Conservation (phyloP, 2,797 vertebrate species). For the Cyclopterus lumpus region DNA sequence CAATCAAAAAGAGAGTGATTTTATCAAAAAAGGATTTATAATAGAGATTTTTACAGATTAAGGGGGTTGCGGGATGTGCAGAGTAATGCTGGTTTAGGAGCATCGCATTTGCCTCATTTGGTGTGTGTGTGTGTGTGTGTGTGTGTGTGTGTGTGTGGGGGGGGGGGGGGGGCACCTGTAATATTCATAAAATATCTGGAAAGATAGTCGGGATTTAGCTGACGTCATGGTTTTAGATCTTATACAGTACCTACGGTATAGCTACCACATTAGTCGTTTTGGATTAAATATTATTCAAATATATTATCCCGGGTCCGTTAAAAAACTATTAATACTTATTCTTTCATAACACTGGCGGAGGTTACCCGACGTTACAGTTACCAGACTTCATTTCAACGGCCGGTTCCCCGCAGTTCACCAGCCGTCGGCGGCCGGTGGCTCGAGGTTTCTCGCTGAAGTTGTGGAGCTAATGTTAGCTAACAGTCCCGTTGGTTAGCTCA, state of each 20-base stretch:
- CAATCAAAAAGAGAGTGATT: background rate
- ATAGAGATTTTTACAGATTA: constrained; percentile 17
- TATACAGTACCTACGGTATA: background rate
- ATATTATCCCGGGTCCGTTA: background rate
- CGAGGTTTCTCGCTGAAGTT: constrained; percentile 47
- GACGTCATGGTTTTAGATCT: background rate
- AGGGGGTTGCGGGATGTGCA: background rate
- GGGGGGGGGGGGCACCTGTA: background rate
- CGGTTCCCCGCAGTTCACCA: too few species aligned
- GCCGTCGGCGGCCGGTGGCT: background rate
- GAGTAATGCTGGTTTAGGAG: background rate
- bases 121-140: too few species aligned
- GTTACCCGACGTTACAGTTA: background rate
- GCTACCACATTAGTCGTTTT: background rate
- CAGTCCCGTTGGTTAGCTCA: constrained; percentile 55
- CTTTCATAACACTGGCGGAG: background rate
- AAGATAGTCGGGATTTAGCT: background rate
- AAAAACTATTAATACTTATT: too few species aligned
- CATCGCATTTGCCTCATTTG: constrained; percentile 10
- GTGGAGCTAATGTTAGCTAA: constrained; percentile 67
- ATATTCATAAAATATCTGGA: background rate
- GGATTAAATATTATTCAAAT: background rate
- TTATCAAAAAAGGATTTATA: constrained; percentile 9
- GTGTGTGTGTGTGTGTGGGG: too few species aligned
- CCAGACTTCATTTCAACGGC: too few species aligned